Evolutionary conservation across 2,888 invertebrate species (phyloP).

Genomic region (Balanococcus diminutus): DNA sequence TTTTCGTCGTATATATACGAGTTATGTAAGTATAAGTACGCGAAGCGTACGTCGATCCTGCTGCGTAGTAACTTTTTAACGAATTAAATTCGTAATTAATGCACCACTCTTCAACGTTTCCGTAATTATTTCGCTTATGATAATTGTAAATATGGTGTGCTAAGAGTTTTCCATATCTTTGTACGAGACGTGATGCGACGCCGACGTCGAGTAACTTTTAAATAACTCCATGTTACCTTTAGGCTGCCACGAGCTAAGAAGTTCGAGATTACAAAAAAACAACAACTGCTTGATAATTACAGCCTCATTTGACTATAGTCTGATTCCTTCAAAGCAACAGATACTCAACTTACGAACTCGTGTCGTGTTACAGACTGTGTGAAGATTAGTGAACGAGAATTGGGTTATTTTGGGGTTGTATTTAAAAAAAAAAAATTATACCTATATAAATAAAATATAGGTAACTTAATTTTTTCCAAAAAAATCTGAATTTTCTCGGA

Average conservation of each 20-base stretch:
- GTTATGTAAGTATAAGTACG: background rate
- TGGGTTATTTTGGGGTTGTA: too few relatives aligned
- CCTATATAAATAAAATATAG: too few relatives aligned
- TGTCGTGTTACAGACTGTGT: too few relatives aligned
- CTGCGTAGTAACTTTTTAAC: background rate
- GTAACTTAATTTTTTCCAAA: too few relatives aligned
- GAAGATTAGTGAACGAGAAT: too few relatives aligned
- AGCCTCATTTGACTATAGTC: background rate
- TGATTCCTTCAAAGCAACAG: background rate
- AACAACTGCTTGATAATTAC: background rate
- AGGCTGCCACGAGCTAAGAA: slow-evolving; percentile 2
- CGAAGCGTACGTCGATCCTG: background rate
- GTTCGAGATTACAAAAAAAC: background rate
- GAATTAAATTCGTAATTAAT: slow-evolving; percentile 17
- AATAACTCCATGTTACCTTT: background rate
- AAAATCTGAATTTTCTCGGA: too few relatives aligned
- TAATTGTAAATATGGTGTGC: background rate
- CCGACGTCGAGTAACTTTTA: background rate
- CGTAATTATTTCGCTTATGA: slow-evolving; percentile 7
- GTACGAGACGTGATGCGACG: background rate
- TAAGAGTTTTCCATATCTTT: background rate
- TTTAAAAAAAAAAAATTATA: too few relatives aligned
- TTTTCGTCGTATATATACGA: background rate
- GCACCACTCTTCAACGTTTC: background rate
- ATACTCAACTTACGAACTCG: background rate